phyloP scores from a whole-genome alignment of 2,888 invertebrate genomes.

The Pristionchus entomophagus region DNA sequence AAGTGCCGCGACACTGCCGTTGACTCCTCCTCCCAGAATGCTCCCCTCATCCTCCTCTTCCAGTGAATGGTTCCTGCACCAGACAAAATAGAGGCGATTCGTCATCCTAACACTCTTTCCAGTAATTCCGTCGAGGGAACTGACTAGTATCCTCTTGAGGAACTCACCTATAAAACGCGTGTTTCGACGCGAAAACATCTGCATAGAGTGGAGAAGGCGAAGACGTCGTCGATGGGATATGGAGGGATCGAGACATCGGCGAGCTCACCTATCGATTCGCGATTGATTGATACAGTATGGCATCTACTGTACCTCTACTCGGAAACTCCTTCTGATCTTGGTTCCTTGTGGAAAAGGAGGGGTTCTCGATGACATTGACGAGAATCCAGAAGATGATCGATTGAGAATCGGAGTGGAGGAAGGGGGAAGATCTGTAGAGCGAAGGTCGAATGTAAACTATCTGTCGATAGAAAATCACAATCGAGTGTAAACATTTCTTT shows the following conservation, averaged over 20 bases:
- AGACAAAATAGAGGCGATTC: slow-evolving; percentile 9
- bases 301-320: slow-evolving; percentile 15
- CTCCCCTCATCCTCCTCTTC: slow-evolving; percentile 33
- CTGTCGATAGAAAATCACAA: not conserved
- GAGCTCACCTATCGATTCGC: slow-evolving; percentile 10
- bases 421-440: not conserved
- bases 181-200: slow-evolving; percentile 32
- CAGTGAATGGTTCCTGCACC: slow-evolving; percentile 24
- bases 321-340: slow-evolving; percentile 7
- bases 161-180: slow-evolving; percentile 40
- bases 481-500: not conserved
- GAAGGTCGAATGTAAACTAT: not conserved
- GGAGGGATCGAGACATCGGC: slow-evolving; percentile 43
- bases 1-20: slow-evolving; percentile 35
- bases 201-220: slow-evolving; percentile 8
- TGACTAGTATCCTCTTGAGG: not conserved
- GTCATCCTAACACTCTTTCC: not conserved
- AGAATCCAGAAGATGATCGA: slow-evolving; percentile 40
- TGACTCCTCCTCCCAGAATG: not conserved
- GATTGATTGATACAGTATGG: not conserved
- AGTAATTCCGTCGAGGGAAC: not conserved
- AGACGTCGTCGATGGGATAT: not conserved
- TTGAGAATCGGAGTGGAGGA: not conserved
- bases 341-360: not conserved
- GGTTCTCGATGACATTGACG: slow-evolving; percentile 35